A percentile compares a stretch with the other conserved stretches of the same genome.
Evolutionary conservation across 1,140 invertebrate genomes (phyloP).

Genomic region (Maniola jurtina): DNA sequence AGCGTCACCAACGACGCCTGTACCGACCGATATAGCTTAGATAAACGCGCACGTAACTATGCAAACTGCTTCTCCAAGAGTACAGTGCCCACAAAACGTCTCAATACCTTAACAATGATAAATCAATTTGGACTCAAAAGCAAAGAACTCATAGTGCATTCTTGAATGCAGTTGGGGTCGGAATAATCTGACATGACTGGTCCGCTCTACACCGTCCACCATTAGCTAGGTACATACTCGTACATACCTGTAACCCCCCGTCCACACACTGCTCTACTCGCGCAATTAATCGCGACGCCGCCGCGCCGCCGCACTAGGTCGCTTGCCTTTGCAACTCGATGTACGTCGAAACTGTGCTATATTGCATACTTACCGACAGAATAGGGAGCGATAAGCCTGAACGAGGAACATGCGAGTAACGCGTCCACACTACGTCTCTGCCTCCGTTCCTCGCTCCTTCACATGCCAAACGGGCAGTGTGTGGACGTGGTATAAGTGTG

Average conservation of each 20-base stretch:
- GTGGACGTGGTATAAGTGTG: constrained; percentile 53
- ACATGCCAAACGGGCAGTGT: no score
- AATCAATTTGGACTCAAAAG: constrained; percentile 42
- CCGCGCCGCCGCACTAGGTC: no score
- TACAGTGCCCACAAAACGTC: constrained; percentile 31
- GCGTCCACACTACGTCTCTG: no score
- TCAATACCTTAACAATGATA: constrained; percentile 28
- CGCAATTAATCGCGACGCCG: no score
- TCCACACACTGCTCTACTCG: no score
- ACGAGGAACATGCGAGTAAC: no score
- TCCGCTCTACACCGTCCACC: constrained; percentile 46
- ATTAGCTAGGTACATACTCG: constrained; percentile 72
- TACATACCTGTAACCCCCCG: no score
- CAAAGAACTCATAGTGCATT: constrained; percentile 30
- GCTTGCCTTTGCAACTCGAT: no score
- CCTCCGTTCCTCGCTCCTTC: no score
- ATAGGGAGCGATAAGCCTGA: no score
- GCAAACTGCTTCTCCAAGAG: constrained; percentile 60
- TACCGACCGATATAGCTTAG: constrained; percentile 67
- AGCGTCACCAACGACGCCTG: constrained; percentile 40
- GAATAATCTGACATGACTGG: constrained; percentile 34
- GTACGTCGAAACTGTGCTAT: no score
- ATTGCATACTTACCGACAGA: no score
- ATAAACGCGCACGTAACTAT: constrained; percentile 73
- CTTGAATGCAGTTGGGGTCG: constrained; percentile 22